Conservation (phyloP, 2,888 invertebrate species). For the Ormyrus thymus region DNA sequence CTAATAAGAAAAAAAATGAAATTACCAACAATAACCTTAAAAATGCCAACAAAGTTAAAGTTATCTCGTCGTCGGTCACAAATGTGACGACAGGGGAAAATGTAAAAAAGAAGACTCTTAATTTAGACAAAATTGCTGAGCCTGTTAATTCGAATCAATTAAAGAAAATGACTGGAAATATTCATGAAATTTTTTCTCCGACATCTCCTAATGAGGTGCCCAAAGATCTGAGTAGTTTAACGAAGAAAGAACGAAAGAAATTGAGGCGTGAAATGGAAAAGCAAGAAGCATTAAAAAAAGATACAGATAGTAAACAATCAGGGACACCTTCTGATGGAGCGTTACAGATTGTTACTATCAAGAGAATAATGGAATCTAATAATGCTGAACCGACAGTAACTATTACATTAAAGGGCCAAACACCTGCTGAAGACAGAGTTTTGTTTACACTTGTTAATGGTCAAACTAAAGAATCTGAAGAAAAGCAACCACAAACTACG, state of each 20-base stretch:
- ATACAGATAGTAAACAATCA: constrained; percentile 64
- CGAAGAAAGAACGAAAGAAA: constrained; percentile 71
- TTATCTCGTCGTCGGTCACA: neutral
- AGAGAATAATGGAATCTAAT: constrained; percentile 82
- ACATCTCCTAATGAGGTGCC: constrained; percentile 5
- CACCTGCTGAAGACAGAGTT: constrained; percentile 84
- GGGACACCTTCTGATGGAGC: constrained; percentile 61
- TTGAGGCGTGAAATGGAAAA: constrained; percentile 71
- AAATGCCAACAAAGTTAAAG: constrained; percentile 41
- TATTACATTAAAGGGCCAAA: constrained; percentile 84
- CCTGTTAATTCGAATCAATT: constrained; percentile 43
- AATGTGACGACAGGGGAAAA: constrained; percentile 18
- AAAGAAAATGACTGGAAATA: constrained; percentile 56
- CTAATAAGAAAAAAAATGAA: constrained; percentile 54
- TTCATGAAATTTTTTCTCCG: constrained; percentile 38
- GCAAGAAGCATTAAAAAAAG: constrained; percentile 69
- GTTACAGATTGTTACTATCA: constrained; percentile 80
- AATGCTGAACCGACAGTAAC: constrained; percentile 84
- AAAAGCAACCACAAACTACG: constrained; percentile 62
- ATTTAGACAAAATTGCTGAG: constrained; percentile 55
- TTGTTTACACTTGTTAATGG: constrained; percentile 83
- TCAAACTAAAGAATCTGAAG: constrained; percentile 71
- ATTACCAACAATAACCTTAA: constrained; percentile 59
- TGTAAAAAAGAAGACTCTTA: constrained; percentile 57
- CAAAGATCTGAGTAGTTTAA: constrained; percentile 65